A percentile compares a stretch with the other conserved stretches of the same genome.
These are phyloP conservation scores for Nematostella vectensis DNA, from an alignment of 92 coral and sea anemone genomes.

Conservation along the genomic window DNA sequence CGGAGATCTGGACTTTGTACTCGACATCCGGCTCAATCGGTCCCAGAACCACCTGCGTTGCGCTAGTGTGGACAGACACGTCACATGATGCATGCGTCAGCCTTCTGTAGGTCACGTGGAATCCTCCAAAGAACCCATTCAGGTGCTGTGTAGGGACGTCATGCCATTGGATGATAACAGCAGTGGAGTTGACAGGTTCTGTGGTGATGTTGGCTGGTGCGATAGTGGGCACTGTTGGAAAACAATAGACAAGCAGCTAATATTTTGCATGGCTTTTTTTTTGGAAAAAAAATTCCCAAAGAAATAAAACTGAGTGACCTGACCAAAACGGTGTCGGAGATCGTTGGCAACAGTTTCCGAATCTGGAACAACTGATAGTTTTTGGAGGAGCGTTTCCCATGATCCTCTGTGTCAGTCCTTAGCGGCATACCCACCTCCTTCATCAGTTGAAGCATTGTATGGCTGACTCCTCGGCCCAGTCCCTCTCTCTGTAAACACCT, in stretches of 20 bases:
- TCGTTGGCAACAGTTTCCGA: too few relatives aligned
- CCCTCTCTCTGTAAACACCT: constrained; percentile 49
- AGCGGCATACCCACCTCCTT: constrained; percentile 63
- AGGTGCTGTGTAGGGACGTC: not conserved
- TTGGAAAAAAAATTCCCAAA: not conserved
- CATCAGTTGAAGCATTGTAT: constrained; percentile 36
- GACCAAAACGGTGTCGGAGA: too few relatives aligned
- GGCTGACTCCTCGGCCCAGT: constrained; percentile 30
- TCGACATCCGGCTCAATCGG: too few relatives aligned
- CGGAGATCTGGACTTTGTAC: not conserved
- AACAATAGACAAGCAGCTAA: too few relatives aligned
- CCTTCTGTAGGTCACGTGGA: not conserved
- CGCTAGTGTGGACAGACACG: too few relatives aligned
- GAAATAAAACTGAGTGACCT: too few relatives aligned
- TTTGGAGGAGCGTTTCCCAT: too few relatives aligned
- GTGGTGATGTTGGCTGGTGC: not conserved
- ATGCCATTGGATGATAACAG: not conserved
- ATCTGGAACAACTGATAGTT: too few relatives aligned
- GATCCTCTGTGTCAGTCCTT: too few relatives aligned
- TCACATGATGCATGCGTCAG: not conserved
- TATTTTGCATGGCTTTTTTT: not conserved
- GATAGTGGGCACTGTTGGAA: not conserved
- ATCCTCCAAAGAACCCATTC: not conserved
- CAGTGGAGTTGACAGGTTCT: not conserved
- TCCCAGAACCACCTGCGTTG: too few relatives aligned